Conservation (phyloP, 2,113 vertebrate species). For the Prionailurus viverrinus region DNA sequence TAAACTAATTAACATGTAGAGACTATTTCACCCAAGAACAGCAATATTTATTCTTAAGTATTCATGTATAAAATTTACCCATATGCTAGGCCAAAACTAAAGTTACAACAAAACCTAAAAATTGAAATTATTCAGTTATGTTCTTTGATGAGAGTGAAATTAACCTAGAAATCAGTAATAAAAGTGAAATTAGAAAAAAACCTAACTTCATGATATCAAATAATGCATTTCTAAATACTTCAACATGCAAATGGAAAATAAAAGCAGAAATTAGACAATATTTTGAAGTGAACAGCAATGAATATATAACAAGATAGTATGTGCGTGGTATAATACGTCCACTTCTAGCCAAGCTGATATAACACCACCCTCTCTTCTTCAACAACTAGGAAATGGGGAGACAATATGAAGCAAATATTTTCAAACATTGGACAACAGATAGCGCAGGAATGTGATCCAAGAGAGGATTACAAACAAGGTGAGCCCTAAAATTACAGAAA, state of each 20-base stretch:
- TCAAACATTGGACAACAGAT: neutral
- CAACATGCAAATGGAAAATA: neutral
- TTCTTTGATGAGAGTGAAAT: neutral
- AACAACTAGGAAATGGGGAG: neutral
- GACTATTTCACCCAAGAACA: neutral
- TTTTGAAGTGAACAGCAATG: neutral
- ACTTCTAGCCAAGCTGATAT: neutral
- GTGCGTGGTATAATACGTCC: rapidly evolving
- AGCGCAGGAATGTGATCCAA: neutral
- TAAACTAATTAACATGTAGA: neutral
- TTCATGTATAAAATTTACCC: neutral
- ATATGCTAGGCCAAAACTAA: neutral
- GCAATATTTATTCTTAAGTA: neutral
- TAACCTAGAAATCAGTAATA: neutral
- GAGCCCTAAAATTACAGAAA: neutral
- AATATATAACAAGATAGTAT: neutral
- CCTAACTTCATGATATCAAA: neutral
- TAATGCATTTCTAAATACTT: neutral
- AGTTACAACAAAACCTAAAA: neutral
- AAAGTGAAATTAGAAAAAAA: neutral
- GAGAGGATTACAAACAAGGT: neutral
- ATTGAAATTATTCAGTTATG: neutral
- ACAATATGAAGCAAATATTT: neutral
- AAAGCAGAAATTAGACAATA: neutral
- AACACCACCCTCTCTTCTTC: neutral